A percentile compares a stretch with the other conserved stretches of the same genome.
These are phyloP conservation scores for Acanthosepion pharaonis DNA, from an alignment of 2,888 invertebrate species.

Conservation along the genomic window DNA sequence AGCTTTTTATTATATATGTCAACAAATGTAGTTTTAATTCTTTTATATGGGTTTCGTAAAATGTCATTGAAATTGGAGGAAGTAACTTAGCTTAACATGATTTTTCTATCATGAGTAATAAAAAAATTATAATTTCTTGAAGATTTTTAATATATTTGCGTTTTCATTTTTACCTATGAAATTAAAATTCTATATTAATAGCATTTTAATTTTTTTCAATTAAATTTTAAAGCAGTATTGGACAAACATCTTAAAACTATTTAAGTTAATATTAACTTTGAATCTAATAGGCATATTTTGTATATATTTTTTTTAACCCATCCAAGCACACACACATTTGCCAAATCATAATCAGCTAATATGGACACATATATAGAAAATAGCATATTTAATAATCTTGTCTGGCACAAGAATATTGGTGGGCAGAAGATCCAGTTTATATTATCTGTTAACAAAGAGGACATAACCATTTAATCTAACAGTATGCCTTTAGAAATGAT, in stretches of 20 bases:
- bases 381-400: not conserved
- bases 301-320: not conserved
- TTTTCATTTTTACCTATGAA: not conserved
- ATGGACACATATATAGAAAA: not conserved
- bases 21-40: not conserved
- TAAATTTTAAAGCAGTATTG: not conserved
- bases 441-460: not conserved
- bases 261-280: not conserved
- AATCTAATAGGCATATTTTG: not conserved
- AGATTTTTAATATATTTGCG: not conserved
- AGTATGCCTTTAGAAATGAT: not conserved
- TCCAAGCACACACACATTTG: not conserved
- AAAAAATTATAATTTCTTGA: too few species aligned
- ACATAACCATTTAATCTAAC: not conserved
- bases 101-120: not conserved
- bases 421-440: not conserved
- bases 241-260: not conserved
- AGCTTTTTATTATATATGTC: not conserved
- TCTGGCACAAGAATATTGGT: not conserved
- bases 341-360: not conserved
- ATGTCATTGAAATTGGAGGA: not conserved
- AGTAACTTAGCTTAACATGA: not conserved
- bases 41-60: not conserved
- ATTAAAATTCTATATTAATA: not conserved
- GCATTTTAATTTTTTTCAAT: not conserved